Percentiles rank a stretch among this genome's conserved stretches.
Conservation (phyloP, 2,797 vertebrate genomes). For the Hypotaenidia okinawae region DNA sequence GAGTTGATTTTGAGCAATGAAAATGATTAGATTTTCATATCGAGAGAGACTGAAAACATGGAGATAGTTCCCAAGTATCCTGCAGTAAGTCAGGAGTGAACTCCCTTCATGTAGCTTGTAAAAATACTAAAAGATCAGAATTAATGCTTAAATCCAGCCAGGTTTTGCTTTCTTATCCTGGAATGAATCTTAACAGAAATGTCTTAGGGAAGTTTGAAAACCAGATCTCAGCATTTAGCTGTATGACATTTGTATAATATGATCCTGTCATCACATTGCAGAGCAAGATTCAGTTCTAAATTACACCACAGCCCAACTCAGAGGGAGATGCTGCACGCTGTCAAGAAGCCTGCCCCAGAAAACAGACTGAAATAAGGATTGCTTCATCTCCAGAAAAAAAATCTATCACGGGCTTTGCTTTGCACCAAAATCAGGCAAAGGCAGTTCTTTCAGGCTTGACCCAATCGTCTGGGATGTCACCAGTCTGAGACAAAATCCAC, state of each 20-base stretch:
- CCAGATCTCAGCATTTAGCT: not conserved
- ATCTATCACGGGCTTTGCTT: not conserved
- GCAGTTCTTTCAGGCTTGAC: not conserved
- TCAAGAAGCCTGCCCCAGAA: not conserved
- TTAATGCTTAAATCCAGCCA: not conserved
- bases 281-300: not conserved
- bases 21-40: conserved; percentile 44
- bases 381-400: not conserved
- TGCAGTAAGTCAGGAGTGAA: conserved; percentile 16
- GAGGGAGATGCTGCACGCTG: not conserved
- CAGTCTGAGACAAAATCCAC: not conserved
- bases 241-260: conserved; percentile 38
- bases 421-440: not conserved
- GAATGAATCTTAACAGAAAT: conserved; percentile 12
- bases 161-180: conserved; percentile 18
- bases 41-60: conserved; percentile 8
- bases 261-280: conserved; percentile 38
- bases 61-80: not conserved
- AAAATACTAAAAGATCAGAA: conserved; percentile 1
- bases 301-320: not conserved
- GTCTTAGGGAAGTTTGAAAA: conserved; percentile 15
- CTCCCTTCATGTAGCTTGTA: not conserved
- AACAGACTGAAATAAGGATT: not conserved
- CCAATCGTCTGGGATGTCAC: not conserved
- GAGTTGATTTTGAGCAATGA: conserved; percentile 47